Percentiles rank a stretch among this genome's conserved stretches.
These are phyloP conservation scores for Amblyraja radiata DNA, from an alignment of 2,797 vertebrate species.

Conservation along the genomic window DNA sequence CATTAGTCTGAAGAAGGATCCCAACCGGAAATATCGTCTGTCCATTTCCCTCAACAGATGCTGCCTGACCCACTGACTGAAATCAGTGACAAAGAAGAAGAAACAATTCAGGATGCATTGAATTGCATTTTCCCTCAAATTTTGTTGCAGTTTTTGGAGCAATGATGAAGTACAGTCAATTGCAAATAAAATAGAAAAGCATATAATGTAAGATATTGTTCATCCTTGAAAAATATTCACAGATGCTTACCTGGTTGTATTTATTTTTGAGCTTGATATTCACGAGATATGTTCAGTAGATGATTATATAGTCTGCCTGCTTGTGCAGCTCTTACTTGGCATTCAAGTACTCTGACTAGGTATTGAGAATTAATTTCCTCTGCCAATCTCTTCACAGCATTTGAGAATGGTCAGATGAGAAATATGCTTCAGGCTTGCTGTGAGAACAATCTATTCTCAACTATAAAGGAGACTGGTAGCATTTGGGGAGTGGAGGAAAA, in stretches of 20 bases:
- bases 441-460: background rate
- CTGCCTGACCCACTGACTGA: background rate
- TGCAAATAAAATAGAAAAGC: no score
- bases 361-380: background rate
- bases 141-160: background rate
- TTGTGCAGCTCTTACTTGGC: background rate
- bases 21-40: no score
- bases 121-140: background rate
- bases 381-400: background rate
- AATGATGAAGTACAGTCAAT: no score
- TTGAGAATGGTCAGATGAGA: background rate
- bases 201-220: background rate
- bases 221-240: background rate
- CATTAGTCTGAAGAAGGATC: no score
- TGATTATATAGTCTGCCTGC: background rate
- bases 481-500: background rate
- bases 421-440: background rate
- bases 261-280: background rate
- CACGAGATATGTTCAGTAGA: no score
- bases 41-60: no score
- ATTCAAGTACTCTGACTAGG: background rate
- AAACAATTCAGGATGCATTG: no score
- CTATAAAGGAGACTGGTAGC: background rate
- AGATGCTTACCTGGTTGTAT: background rate
- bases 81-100: background rate